Percentiles rank a stretch among this genome's conserved stretches.
Conservation (phyloP, 2,888 invertebrate species). For the Drosophila demipolita region DNA sequence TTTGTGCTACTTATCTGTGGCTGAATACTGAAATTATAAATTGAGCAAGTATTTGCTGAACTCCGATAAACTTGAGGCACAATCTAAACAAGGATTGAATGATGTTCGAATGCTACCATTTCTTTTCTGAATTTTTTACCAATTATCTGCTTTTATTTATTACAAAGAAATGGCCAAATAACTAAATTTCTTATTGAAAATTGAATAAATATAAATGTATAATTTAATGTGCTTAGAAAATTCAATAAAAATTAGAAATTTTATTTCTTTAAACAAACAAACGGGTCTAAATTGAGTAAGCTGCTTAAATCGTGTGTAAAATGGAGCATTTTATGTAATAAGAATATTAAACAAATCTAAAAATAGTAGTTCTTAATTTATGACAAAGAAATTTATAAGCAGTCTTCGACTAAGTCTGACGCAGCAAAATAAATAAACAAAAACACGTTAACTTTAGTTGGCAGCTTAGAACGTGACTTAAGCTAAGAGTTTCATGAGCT, state of each 20-base stretch:
- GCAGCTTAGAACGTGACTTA: not conserved
- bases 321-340: not conserved
- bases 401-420: not conserved
- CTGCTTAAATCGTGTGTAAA: not conserved
- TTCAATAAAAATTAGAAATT: no score
- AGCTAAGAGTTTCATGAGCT: not conserved
- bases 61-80: not conserved
- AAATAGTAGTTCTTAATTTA: not conserved
- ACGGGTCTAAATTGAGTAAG: not conserved
- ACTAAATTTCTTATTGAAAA: not conserved
- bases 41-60: not conserved
- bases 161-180: not conserved
- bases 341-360: not conserved
- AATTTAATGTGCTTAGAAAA: not conserved
- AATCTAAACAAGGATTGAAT: not conserved
- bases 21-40: conserved; percentile 1
- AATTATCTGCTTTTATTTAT: not conserved
- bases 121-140: not conserved
- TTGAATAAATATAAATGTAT: not conserved
- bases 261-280: not conserved
- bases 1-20: not conserved
- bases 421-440: not conserved
- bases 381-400: not conserved
- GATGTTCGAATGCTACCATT: not conserved
- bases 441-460: not conserved